phyloP scores from a whole-genome alignment of 2,113 vertebrate species.

The Hippocampus mohnikei region DNA sequence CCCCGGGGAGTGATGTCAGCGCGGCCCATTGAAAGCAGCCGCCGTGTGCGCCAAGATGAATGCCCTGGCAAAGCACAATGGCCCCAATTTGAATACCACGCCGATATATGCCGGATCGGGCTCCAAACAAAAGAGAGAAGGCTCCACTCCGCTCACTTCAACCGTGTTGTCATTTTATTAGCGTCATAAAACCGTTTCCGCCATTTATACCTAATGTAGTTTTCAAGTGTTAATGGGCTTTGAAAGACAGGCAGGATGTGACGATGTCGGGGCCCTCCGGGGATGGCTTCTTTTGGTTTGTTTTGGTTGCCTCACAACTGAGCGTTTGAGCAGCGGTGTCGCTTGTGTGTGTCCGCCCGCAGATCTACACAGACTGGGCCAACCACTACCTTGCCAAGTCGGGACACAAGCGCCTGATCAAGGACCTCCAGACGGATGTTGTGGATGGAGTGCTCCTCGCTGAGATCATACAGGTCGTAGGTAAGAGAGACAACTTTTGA shows the following conservation, averaged over 20 bases:
- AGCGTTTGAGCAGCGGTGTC: conserved; percentile 23
- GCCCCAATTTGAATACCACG: conserved; percentile 79
- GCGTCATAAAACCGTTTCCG: conserved; percentile 57
- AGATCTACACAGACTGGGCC: conserved; percentile 99
- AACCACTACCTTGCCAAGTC: conserved; percentile 97
- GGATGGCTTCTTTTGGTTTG: conserved; percentile 10
- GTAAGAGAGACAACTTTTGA: conserved; percentile 67
- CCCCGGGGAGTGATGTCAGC: conserved; percentile 73
- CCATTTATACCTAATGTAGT: conserved; percentile 58
- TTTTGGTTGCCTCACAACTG: conserved; percentile 32
- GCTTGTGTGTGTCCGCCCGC: conserved; percentile 57
- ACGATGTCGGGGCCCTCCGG: conserved; percentile 1
- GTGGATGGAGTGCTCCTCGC: conserved; percentile 93
- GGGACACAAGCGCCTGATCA: conserved; percentile 94
- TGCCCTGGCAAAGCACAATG: conserved; percentile 73
- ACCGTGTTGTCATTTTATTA: conserved; percentile 63
- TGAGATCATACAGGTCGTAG: conserved; percentile 97
- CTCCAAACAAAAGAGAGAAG: conserved; percentile 65
- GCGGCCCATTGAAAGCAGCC: conserved; percentile 73
- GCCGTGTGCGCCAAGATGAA: conserved; percentile 65
- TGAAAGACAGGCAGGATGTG: conserved; percentile 30
- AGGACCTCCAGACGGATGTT: conserved; percentile 95
- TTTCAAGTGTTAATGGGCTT: conserved; percentile 59
- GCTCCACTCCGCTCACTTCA: conserved; percentile 59
- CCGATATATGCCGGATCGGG: conserved; percentile 63